Base-by-base conservation (phyloP, 1,140 invertebrate genomes). In the Zaprionus ghesquierei region DNA sequence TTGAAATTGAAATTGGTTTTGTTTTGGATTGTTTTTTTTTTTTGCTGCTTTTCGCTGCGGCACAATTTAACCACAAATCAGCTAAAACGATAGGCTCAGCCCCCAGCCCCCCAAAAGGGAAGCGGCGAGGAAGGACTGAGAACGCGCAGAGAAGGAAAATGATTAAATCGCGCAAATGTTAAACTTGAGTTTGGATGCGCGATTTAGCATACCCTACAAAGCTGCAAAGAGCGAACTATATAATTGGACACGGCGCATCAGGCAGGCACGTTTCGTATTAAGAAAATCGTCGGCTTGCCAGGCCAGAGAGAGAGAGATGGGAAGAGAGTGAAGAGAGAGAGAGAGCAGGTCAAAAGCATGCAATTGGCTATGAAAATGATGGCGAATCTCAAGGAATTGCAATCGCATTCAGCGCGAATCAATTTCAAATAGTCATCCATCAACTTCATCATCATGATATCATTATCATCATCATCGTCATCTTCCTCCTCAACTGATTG, bases 1-100 rank as follows among this genome's bases (percentile, higher is more conserved):
- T 87, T 86, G 79, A 86, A 89, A 86, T 86, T 86, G 81, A 86
- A 86, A 89, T 87, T 86, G 82, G 75, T 69, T 87, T 86, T 23
- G 35, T 38, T 38, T 38, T n/a, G n/a, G n/a, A 6, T 41, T 41
- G n/a, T n/a, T 38, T 38, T 38, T 38, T 22, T 18, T 12, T 20
- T 23, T 49, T 49, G 12, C n/a, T 82, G 54, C 74, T 75, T 86
- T 63, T 58, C 15, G 35, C 41, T 58, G 70, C 75, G 75, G 81
- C 68, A 86, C 79, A 79, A 77, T 79, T 82, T 86, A 77, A 89
- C 82, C 82, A 69, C 82, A 86, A 86, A 74, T 71, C 84, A 65
- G 54, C 60, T 72, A 81, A 86, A 87, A 70, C 71, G 79, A 76
- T 86, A 51, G 60, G 65, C 64, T 66, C 73, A 71, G 35, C 73